A percentile compares a stretch with the other conserved stretches of the same genome.
Evolutionary conservation across 1,140 invertebrate genomes (phyloP).

Genomic region (Drosophila auraria): DNA sequence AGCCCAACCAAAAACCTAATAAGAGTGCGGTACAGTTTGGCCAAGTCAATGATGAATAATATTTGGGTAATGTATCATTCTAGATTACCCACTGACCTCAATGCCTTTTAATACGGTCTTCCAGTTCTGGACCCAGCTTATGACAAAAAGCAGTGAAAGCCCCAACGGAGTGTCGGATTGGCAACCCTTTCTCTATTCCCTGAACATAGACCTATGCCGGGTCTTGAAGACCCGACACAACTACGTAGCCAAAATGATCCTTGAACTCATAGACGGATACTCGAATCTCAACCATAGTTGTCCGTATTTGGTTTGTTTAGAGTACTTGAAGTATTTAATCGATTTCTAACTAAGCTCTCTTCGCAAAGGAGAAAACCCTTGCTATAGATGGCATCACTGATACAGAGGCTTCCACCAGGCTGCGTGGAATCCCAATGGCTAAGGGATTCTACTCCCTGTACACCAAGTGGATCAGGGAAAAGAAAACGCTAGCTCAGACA

Average conservation of each 20-base stretch:
- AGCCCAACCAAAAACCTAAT: slow-evolving; percentile 17
- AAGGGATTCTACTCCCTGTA: slow-evolving; percentile 29
- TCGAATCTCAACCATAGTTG: slow-evolving; percentile 54
- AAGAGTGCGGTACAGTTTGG: slow-evolving; percentile 18
- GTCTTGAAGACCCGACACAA: slow-evolving; percentile 32
- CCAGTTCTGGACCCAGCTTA: slow-evolving; percentile 7
- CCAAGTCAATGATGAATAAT: slow-evolving; percentile 9
- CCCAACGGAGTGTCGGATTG: background rate
- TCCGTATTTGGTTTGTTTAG: slow-evolving; percentile 38
- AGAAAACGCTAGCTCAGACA: slow-evolving; percentile 11
- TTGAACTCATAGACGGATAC: slow-evolving; percentile 16
- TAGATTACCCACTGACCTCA: background rate
- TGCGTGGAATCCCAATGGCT: slow-evolving; percentile 27
- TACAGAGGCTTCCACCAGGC: slow-evolving; percentile 22
- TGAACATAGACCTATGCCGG: slow-evolving; percentile 38
- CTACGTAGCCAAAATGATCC: slow-evolving; percentile 28
- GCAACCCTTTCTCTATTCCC: slow-evolving; percentile 43
- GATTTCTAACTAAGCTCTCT: background rate
- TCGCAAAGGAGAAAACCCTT: slow-evolving; percentile 27
- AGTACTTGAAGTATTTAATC: no score
- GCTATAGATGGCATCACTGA: slow-evolving; percentile 36
- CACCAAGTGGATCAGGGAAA: slow-evolving; percentile 12
- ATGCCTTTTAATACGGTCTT: background rate
- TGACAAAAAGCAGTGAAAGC: slow-evolving; percentile 17
- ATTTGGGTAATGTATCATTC: slow-evolving; percentile 24